A percentile compares a stretch with the other conserved stretches of the same genome.
Evolutionary conservation across 2,797 vertebrate species (phyloP).

Genomic region (Neostethus bicornis): DNA sequence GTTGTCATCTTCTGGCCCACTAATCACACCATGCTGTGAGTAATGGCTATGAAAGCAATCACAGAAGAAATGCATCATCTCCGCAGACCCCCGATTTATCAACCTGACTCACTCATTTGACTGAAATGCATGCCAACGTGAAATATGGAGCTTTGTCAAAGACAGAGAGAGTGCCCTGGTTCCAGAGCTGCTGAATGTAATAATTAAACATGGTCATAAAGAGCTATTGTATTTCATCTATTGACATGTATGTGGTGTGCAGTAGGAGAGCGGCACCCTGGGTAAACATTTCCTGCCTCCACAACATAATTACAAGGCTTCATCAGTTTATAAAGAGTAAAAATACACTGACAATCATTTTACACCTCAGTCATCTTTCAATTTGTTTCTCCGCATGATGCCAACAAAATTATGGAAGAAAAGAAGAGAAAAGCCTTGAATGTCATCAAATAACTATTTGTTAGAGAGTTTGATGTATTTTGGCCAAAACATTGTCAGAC

Average conservation of each 20-base stretch:
- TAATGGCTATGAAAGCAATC: constrained; percentile 76
- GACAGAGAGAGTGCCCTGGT: constrained; percentile 40
- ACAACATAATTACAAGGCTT: constrained; percentile 62
- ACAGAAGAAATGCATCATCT: constrained; percentile 75
- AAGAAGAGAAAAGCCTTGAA: constrained; percentile 39
- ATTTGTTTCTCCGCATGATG: constrained; percentile 64
- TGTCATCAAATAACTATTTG: constrained; percentile 42
- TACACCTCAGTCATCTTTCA: constrained; percentile 71
- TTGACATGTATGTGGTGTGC: constrained; percentile 41
- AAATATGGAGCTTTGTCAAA: constrained; percentile 73
- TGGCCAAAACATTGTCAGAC: constrained; percentile 21
- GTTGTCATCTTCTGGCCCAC: constrained; percentile 64
- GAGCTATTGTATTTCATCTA: constrained; percentile 64
- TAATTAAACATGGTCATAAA: constrained; percentile 69
- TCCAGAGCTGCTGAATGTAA: constrained; percentile 53
- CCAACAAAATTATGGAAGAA: constrained; percentile 37
- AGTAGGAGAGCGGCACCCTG: constrained; percentile 34
- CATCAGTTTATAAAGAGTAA: constrained; percentile 50
- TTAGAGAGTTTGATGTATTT: constrained; percentile 46
- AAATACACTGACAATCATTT: constrained; percentile 67
- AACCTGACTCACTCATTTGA: constrained; percentile 72
- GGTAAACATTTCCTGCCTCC: constrained; percentile 53
- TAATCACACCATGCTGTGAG: constrained; percentile 72
- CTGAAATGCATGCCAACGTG: constrained; percentile 68
- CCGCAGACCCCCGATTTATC: constrained; percentile 66